Conservation (phyloP, 2,888 invertebrate genomes). For the Pantelozetes paolii region DNA sequence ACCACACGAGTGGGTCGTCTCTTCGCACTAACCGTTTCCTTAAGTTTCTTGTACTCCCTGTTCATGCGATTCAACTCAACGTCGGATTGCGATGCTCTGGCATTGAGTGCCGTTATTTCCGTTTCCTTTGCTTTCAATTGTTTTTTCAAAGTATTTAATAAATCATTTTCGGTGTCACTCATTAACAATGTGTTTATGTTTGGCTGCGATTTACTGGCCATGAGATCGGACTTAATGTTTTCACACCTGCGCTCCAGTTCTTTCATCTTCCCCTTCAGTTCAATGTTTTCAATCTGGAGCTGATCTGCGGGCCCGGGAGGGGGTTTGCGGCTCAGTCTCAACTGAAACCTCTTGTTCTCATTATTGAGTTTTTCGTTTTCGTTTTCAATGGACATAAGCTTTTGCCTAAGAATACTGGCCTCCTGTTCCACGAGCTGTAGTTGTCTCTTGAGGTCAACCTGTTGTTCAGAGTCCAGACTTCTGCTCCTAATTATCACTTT, state of each 20-base stretch:
- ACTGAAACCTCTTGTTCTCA: constrained; percentile 68
- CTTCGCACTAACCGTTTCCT: constrained; percentile 59
- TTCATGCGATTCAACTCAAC: constrained; percentile 44
- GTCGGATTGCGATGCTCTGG: constrained; percentile 50
- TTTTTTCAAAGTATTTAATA: constrained; percentile 49
- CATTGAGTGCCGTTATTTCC: constrained; percentile 63
- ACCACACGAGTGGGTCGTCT: constrained; percentile 68
- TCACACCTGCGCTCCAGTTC: constrained; percentile 63
- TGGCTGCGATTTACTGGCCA: constrained; percentile 39
- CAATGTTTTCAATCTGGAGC: constrained; percentile 52
- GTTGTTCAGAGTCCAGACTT: constrained; percentile 52
- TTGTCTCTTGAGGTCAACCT: constrained; percentile 67
- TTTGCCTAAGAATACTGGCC: constrained; percentile 64
- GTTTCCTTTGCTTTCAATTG: constrained; percentile 55
- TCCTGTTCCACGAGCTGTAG: constrained; percentile 73
- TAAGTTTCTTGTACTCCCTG: constrained; percentile 49
- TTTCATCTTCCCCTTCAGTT: constrained; percentile 61
- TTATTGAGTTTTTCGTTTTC: constrained; percentile 70
- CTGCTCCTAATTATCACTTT: constrained; percentile 51
- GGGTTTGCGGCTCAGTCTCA: constrained; percentile 52
- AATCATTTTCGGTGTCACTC: constrained; percentile 46
- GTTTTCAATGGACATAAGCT: constrained; percentile 59
- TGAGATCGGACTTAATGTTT: constrained; percentile 55
- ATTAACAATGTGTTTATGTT: constrained; percentile 27
- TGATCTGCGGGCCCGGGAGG: constrained; percentile 48